Conservation (phyloP, 2,888 invertebrate species). For the Fabriciana adippe region DNA sequence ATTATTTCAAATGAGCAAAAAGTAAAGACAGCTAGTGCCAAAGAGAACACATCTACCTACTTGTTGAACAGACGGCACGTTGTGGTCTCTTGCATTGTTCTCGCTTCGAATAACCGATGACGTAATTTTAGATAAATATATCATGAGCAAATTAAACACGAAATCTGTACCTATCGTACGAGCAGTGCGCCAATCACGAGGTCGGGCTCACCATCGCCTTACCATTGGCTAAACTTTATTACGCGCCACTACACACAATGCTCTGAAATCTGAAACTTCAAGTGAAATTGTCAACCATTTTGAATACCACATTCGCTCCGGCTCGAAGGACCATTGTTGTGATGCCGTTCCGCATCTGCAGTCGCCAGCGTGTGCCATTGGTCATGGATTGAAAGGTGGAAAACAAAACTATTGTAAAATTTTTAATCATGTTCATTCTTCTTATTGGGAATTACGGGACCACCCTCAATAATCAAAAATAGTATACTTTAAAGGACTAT, state of each 20-base stretch:
- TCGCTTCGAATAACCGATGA: conserved; percentile 50
- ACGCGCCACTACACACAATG: conserved; percentile 57
- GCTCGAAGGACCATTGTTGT: conserved; percentile 43
- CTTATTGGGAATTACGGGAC: conserved; percentile 1
- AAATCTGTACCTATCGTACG: conserved; percentile 53
- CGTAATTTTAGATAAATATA: conserved; percentile 52
- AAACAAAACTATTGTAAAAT: conserved; percentile 13
- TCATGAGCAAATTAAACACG: conserved; percentile 68
- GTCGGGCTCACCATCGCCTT: conserved; percentile 30
- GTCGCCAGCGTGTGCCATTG: conserved; percentile 28
- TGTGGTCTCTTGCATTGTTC: conserved; percentile 24
- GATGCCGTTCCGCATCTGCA: conserved; percentile 26
- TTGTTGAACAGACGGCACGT: neutral
- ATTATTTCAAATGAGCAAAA: too few species aligned
- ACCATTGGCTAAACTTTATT: conserved; percentile 54
- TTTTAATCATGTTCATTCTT: conserved; percentile 11
- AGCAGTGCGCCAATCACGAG: conserved; percentile 50
- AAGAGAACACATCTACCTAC: neutral
- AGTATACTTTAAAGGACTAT: too few species aligned
- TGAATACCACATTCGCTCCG: conserved; percentile 54
- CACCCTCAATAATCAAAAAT: conserved; percentile 9
- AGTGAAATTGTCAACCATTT: conserved; percentile 37
- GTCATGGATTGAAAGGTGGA: conserved; percentile 19
- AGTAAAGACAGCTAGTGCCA: neutral
- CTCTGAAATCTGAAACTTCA: conserved; percentile 57